A percentile compares a stretch with the other conserved stretches of the same genome.
These are phyloP conservation scores for Ctenochaetus hawaiiensis DNA, from an alignment of 2,797 vertebrate species.

Conservation along the genomic window DNA sequence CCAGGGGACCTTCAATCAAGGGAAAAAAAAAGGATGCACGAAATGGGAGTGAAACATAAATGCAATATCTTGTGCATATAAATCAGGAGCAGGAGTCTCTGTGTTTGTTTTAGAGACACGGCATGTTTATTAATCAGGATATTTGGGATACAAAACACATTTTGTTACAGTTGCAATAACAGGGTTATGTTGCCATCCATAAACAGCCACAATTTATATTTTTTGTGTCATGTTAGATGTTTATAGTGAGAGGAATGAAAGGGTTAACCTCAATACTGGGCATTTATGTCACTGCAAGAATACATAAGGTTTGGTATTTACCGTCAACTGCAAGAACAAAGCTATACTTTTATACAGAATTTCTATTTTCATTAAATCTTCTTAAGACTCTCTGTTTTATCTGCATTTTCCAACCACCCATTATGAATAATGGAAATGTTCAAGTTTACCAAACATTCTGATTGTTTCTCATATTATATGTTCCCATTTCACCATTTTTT, in stretches of 20 bases:
- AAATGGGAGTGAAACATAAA: slow-evolving; percentile 28
- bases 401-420: slow-evolving; percentile 24
- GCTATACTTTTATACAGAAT: slow-evolving; percentile 15
- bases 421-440: slow-evolving; percentile 61
- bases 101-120: slow-evolving; percentile 24
- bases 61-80: slow-evolving; percentile 3
- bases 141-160: slow-evolving; percentile 72
- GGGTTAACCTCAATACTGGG: slow-evolving; percentile 46
- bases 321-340: slow-evolving; percentile 24
- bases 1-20: slow-evolving; percentile 37
- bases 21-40: slow-evolving; percentile 5
- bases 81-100: slow-evolving; percentile 17
- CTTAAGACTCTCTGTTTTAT: slow-evolving; percentile 44
- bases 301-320: slow-evolving; percentile 31
- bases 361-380: slow-evolving; percentile 30
- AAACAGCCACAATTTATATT: slow-evolving; percentile 25
- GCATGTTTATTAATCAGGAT: slow-evolving; percentile 72
- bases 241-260: slow-evolving; percentile 65
- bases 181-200: slow-evolving; percentile 59
- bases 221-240: slow-evolving; percentile 44
- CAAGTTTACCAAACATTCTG: slow-evolving; percentile 32
- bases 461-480: slow-evolving; percentile 20
- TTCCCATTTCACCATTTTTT: slow-evolving; percentile 51
- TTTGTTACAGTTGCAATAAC: slow-evolving; percentile 56
- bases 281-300: slow-evolving; percentile 24